These are phyloP conservation scores for Carcinoscorpius rotundicauda DNA, from an alignment of 1,140 invertebrate species.

Conservation along the genomic window DNA sequence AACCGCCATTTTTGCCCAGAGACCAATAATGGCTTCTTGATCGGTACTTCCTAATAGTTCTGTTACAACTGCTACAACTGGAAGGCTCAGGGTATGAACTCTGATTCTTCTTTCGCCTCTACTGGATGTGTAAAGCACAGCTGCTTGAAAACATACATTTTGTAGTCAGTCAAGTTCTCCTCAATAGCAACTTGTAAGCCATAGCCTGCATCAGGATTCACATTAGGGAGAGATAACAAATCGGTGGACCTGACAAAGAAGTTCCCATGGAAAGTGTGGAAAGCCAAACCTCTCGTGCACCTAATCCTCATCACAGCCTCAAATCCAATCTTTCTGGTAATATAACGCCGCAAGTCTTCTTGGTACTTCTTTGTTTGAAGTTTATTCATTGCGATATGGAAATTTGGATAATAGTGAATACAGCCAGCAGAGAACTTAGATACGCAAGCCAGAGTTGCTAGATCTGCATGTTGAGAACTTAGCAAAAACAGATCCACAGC, in stretches of 20 bases:
- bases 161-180: conserved; percentile 72
- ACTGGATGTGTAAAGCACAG: conserved; percentile 92
- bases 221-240: conserved; percentile 87
- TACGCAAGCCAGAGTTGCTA: conserved; percentile 82
- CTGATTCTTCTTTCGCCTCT: conserved; percentile 94
- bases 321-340: conserved; percentile 94
- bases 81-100: conserved; percentile 92
- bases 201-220: conserved; percentile 95
- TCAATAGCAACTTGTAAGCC: conserved; percentile 95
- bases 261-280: conserved; percentile 98
- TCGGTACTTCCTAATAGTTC: conserved; percentile 86
- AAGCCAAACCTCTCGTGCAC: conserved; percentile 74
- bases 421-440: conserved; percentile 92
- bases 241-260: conserved; percentile 98
- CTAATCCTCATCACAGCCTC: conserved; percentile 97
- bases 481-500: conserved; percentile 91
- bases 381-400: conserved; percentile 52
- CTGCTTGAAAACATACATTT: conserved; percentile 95
- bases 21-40: conserved; percentile 81
- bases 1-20: conserved; percentile 94
- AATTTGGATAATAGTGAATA: conserved; percentile 84
- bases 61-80: conserved; percentile 64
- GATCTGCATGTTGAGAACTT: conserved; percentile 84
- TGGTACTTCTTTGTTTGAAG: conserved; percentile 60
- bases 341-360: conserved; percentile 68